Evolutionary conservation across 2,888 invertebrate species (phyloP), one percentile per base, ranked within the genome.

Genomic region (Dryobota labecula): DNA sequence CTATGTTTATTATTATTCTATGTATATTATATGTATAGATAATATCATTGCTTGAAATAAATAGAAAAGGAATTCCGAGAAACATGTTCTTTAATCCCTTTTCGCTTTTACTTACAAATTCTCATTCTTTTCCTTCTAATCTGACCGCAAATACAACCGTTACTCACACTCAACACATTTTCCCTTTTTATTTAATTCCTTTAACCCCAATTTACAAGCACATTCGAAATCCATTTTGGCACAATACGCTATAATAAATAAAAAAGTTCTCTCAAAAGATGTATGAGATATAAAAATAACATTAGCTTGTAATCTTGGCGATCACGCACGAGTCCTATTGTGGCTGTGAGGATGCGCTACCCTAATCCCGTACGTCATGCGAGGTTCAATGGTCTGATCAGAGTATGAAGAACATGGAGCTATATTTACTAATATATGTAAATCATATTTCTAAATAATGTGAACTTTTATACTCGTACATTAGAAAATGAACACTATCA

Each of bases 311-410:
- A 81, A 79, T 83, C 61, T 72, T 68, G 68, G 81, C 47, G 72
- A 77, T 84, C 85, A 79, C 85, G 84, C 83, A 83, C 82, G 45
- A 15, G 36, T 54, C n/a, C 84, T 72, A 70, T 84, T 84, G 80
- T 84, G 64, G 20, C 41, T 64, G 41, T 18, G 60, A 73, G 61
- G 71, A 73, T 76, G 67, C 63, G 38, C 56, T 54, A 54, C 64
- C 70, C 73, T 81, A 73, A 76, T 76, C 65, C 69, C 33, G 76
- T 76, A 67, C 56, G 66, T 70, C 76, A 74, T 76, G 70, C 65
- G 61, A 72, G 58, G 83, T 82, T 78, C 79, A 79, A 65, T 65
- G 79, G 43, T 72, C 64, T 33, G 38, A 13, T 0, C 64, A n/a
- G 73, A 82, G 47, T 57, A 82, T 36, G 11, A 38, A 51, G 9